Evolutionary conservation across 1,140 invertebrate genomes (phyloP).

Genomic region (Teleopsis dalmanni): DNA sequence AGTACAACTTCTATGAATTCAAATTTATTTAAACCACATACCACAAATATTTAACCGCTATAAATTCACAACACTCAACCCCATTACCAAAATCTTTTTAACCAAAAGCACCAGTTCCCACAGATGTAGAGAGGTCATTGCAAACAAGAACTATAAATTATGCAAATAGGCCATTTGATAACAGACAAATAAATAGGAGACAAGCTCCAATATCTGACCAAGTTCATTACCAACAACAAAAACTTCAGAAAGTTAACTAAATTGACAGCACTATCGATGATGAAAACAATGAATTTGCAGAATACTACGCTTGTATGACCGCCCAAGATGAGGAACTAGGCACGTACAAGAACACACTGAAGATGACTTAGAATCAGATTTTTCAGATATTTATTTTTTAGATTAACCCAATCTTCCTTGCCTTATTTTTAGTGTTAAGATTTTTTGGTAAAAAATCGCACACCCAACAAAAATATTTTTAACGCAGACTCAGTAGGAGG

Average conservation of each 20-base stretch:
- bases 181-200: not conserved
- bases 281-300: not conserved
- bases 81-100: not conserved
- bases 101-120: too few species aligned
- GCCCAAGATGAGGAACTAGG: too few species aligned
- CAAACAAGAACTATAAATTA: too few species aligned
- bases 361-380: not conserved
- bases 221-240: not conserved
- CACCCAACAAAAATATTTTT: not conserved
- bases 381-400: not conserved
- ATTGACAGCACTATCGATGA: not conserved
- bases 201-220: not conserved
- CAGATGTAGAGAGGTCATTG: too few species aligned
- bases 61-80: not conserved
- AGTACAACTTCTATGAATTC: too few species aligned
- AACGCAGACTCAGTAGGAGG: conserved; percentile 1
- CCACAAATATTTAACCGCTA: not conserved
- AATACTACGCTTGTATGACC: not conserved
- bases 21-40: too few species aligned
- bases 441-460: not conserved
- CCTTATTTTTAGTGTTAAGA: not conserved
- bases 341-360: too few species aligned
- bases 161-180: too few species aligned
- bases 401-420: not conserved
- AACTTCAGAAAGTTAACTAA: not conserved